Base-by-base conservation (phyloP, 2,888 invertebrate genomes). In the Drosophila aldrichi region DNA sequence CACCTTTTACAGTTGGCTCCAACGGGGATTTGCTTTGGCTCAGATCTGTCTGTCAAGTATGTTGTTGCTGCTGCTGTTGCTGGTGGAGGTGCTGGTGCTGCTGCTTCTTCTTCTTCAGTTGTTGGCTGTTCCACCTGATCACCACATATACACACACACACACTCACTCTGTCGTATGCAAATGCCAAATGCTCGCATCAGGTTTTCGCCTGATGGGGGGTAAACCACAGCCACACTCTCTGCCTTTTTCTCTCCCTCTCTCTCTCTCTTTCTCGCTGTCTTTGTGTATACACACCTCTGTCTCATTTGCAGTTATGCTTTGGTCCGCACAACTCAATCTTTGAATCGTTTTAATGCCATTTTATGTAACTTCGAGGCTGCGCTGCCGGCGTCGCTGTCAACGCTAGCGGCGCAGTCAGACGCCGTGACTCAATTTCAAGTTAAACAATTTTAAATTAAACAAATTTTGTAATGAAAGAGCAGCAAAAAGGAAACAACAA, bases 381-480 rank as follows among this genome's bases (percentile, higher is more conserved):
- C 72, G 74, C 88, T 64, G 78, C 46, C 48, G 25, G n/a, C 49
- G 34, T 29, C 34, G 63, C 48, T 51, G 77, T 34, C 16, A 55
- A 29, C 25, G 66, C 4, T 10, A 41, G 54, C 70, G 32, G 72
- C 64, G 76, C 77, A 54, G 80, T 72, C 79, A 57, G 70, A 54
- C 43, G 73, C 51, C 74, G 67, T 78, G 89, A 84, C 85, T 85
- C 82, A 85, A 87, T 89, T 85, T 89, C 79, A 84, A 85, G 88
- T 81, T 89, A 84, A 85, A 89, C 85, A 77, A 79, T 83, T 83
- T 89, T 70, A 88, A 88, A 88, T 86, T 83, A 86, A 88, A 83
- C 82, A 83, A 88, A 88, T 82, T 86, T 84, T 83, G 87, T 86
- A 84, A 84, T 88, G 79, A 77, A 88, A 88, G 79, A 88, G 72